Evolutionary conservation across 2,888 invertebrate species (phyloP).

Genomic region (Sarcophaga subvicina): DNA sequence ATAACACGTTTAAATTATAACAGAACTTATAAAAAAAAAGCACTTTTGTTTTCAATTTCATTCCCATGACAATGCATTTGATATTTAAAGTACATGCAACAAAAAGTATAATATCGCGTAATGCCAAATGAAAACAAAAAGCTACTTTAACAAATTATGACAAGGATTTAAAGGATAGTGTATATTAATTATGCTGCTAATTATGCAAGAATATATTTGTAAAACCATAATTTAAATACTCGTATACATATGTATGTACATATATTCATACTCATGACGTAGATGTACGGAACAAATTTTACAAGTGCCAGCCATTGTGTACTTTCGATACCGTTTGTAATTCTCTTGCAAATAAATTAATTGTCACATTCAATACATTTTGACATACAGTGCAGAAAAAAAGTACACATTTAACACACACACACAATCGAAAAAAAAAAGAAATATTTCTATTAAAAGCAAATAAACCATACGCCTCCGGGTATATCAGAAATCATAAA

Average conservation of each 20-base stretch:
- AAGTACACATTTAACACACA: neutral
- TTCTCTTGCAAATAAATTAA: slow-evolving; percentile 56
- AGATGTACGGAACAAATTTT: slow-evolving; percentile 5
- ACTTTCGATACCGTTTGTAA: slow-evolving; percentile 63
- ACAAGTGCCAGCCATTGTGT: slow-evolving; percentile 3
- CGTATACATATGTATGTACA: neutral
- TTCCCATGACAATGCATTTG: neutral
- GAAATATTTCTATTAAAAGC: slow-evolving; percentile 49
- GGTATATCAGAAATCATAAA: slow-evolving; percentile 36
- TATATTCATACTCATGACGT: neutral
- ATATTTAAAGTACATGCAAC: neutral
- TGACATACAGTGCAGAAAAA: neutral
- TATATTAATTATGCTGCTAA: slow-evolving; percentile 52
- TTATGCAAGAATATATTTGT: slow-evolving; percentile 43
- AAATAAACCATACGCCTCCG: slow-evolving; percentile 54
- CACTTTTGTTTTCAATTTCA: neutral
- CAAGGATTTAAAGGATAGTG: slow-evolving; percentile 49
- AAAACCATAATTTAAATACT: slow-evolving; percentile 8
- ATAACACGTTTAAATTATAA: no score
- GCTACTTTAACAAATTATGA: slow-evolving; percentile 45
- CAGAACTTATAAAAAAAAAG: no score
- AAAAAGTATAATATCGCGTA: neutral
- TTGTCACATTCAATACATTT: slow-evolving; percentile 62
- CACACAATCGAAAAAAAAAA: neutral
- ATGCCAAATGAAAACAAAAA: slow-evolving; percentile 9